Evolutionary conservation across 2,113 vertebrate species (phyloP).

Genomic region (Fregetta grallaria): DNA sequence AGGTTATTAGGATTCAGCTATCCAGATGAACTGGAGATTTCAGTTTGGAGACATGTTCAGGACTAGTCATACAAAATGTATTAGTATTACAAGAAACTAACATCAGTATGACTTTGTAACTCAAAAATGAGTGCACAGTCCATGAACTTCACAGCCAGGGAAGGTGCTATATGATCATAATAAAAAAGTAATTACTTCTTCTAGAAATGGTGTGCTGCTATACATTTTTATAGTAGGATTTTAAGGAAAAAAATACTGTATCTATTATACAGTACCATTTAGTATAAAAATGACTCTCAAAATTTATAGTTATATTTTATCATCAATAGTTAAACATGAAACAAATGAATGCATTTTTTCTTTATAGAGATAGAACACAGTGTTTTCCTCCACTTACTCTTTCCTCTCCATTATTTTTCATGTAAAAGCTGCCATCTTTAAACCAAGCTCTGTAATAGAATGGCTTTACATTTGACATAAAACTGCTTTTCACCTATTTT

Average conservation of each 20-base stretch:
- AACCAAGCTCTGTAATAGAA: neutral
- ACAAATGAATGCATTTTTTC: neutral
- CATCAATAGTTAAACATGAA: neutral
- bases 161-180: neutral
- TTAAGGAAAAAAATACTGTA: neutral
- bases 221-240: neutral
- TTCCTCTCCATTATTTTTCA: neutral
- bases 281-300: neutral
- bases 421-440: neutral
- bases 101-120: neutral
- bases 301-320: neutral
- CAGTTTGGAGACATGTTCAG: neutral
- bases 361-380: neutral
- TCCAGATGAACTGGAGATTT: neutral
- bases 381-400: neutral
- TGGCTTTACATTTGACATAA: neutral
- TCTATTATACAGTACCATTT: neutral
- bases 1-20: neutral
- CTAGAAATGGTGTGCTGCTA: neutral
- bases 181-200: conserved; percentile 18
- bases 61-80: neutral
- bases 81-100: neutral
- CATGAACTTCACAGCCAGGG: neutral
- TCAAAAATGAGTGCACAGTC: neutral
- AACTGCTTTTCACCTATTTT: neutral